Base-by-base conservation (phyloP, 2,113 vertebrate genomes). In the Eulemur macaco region DNA sequence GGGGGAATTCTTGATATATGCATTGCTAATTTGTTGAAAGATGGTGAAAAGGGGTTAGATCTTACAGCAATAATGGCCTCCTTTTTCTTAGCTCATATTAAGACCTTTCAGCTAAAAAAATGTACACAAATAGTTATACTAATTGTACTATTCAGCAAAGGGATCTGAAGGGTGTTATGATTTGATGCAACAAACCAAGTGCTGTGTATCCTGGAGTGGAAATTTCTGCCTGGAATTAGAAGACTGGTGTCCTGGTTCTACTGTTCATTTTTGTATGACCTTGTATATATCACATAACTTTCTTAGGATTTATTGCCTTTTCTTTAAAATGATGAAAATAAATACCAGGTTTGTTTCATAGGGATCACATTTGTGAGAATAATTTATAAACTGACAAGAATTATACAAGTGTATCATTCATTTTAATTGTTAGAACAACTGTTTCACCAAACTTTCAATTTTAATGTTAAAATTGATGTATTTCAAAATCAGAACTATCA, bases 241-340 rank as follows among this genome's bases (percentile, higher is more conserved):
- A 84, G n/a, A 37, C 15, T 8, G 9, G n/a, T 18, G 6, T 74
- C 6, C 58, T 64, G 4, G 3, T 50, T 63, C 8, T 91, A 14
- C 18, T 31, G 1, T 9, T 81, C 50, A 7, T 27, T 45, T 60
- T 58, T 56, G 10, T 54, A 23, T 18, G 2, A 37, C 27, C 25
- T 34, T 45, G n/a, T 39, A 0, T 74, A 17, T 71, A 21, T 23
- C 11, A 42, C 50, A 42, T 64, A 87, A 27, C n/a, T 71, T 77
- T 42, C 25, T n/a, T 52, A 71, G 37, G 18, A 64, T 63, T 25
- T 81, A 42, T 94, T 90, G 89, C 6, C 12, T 91, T 21, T 89
- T 91, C 21, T 80, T 83, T 81, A 66, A 91, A 80, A 52, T 58
- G 12, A n/a, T 89, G 76, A 82, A 95, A 78, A 60, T 93, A 74